Evolutionary conservation across 1,140 invertebrate species (phyloP).

Genomic region (Aphelenchoides fujianensis): DNA sequence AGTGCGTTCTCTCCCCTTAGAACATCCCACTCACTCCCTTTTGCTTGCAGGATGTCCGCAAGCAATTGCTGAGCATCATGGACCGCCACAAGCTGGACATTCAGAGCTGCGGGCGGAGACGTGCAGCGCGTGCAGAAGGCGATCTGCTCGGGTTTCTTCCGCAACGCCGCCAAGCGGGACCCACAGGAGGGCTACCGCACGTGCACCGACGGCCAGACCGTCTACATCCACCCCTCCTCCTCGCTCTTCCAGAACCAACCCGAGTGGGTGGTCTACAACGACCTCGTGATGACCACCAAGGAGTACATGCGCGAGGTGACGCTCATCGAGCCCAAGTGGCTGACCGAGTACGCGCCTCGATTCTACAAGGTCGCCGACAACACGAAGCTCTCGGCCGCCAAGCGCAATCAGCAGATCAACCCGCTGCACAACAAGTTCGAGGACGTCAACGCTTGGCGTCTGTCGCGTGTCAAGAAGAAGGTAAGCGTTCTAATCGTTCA

Average conservation of each 20-base stretch:
- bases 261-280: constrained; percentile 98
- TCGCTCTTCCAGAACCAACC: constrained; percentile 95
- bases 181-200: constrained; percentile 98
- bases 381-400: constrained; percentile 96
- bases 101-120: constrained; percentile 89
- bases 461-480: constrained; percentile 79
- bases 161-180: constrained; percentile 98
- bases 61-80: constrained; percentile 78
- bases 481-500: constrained; percentile 64
- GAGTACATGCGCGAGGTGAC: constrained; percentile 97
- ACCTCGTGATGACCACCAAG: constrained; percentile 92
- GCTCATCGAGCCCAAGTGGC: constrained; percentile 97
- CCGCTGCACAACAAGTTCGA: constrained; percentile 99
- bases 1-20: constrained; percentile 22
- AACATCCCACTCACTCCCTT: constrained; percentile 20
- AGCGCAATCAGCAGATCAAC: constrained; percentile 96
- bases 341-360: constrained; percentile 96
- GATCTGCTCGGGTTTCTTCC: constrained; percentile 96
- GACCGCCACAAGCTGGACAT: constrained; percentile 87
- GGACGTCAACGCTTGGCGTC: constrained; percentile 97
- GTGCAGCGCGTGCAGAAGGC: constrained; percentile 93
- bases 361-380: constrained; percentile 99
- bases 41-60: constrained; percentile 82
- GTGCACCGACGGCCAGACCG: constrained; percentile 92
- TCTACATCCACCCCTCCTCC: constrained; percentile 98